phyloP scores from a whole-genome alignment of 2,797 vertebrate species.

The Falco biarmicus region DNA sequence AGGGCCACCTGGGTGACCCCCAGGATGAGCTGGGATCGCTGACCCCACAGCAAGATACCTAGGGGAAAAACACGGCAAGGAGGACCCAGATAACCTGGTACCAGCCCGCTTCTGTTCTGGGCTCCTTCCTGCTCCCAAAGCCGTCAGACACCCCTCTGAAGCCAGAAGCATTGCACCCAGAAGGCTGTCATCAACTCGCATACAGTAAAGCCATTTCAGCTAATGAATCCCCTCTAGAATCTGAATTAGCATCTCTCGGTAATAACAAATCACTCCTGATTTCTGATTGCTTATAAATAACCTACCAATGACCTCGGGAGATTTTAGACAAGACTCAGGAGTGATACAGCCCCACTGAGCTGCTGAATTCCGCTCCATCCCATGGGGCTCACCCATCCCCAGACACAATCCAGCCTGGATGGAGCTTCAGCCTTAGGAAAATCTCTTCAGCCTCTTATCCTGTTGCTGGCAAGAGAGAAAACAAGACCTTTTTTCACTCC shows the following conservation, averaged over 20 bases:
- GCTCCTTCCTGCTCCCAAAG: neutral
- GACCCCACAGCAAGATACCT: neutral
- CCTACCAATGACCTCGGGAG: neutral
- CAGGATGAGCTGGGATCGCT: neutral
- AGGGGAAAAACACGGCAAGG: neutral
- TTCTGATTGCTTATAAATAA: constrained; percentile 52
- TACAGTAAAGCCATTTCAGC: neutral
- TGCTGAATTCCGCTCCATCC: neutral
- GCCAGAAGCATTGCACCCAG: neutral
- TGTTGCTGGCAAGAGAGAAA: neutral
- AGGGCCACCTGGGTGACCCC: neutral
- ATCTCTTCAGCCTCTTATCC: neutral
- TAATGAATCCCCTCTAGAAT: constrained; percentile 45
- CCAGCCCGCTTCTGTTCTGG: neutral
- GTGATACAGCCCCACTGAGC: neutral
- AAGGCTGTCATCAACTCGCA: neutral
- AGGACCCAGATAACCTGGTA: neutral
- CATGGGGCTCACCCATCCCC: accelerated
- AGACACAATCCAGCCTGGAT: neutral
- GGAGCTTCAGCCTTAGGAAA: neutral
- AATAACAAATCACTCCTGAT: constrained; percentile 32
- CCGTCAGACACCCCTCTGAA: neutral
- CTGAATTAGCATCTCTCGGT: constrained; percentile 17
- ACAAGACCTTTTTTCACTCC: neutral
- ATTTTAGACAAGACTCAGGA: neutral